Evolutionary conservation across 1,140 invertebrate genomes (phyloP), one percentile per base, ranked within the genome.

Genomic region (Drosophila funebris): DNA sequence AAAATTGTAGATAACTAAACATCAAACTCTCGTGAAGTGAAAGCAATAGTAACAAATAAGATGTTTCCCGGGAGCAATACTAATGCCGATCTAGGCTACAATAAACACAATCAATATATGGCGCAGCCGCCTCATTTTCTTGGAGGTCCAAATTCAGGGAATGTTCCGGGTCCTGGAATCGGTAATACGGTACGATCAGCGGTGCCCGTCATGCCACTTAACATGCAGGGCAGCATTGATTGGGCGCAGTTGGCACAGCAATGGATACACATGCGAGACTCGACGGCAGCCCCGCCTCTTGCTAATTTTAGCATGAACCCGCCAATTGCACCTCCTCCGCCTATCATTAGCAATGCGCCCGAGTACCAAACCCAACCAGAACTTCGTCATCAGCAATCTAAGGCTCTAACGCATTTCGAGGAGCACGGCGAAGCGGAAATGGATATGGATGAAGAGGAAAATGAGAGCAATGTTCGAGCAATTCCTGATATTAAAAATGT

Each of bases 221-320:
- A 62, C 14, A 77, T 77, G 60, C 73, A 77, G 9, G 78, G 94
- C 71, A 92, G 93, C 94, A 98, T 99, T 56, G 98, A 99, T 92
- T 99, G 98, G 98, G 98, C 97, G 27, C 95, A 96, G 56, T 92
- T 99, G 73, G 98, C 98, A 13, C 98, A 99, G 87, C 97, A 99
- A 94, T 99, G 98, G 98, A 99, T 99, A 70, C 96, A 96, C 90
- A 98, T 98, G 97, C 98, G 98, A 88, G 97, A 98, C 91, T 94
- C 94, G 13, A 89, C 90, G 22, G 91, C 92, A 22, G 90, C 20
- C 11, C 46, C 37, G 11, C 39, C 50, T 4, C 27, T 69, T 4
- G 90, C 93, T 41, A 92, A 93, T 64, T 93, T 93, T 75, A 62
- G 61, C 57, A 58, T 77, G 20, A 63, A 57, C 75, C 64, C 82